These are phyloP conservation scores for Drosophila littoralis DNA, from an alignment of 1,140 invertebrate genomes.

Conservation along the genomic window DNA sequence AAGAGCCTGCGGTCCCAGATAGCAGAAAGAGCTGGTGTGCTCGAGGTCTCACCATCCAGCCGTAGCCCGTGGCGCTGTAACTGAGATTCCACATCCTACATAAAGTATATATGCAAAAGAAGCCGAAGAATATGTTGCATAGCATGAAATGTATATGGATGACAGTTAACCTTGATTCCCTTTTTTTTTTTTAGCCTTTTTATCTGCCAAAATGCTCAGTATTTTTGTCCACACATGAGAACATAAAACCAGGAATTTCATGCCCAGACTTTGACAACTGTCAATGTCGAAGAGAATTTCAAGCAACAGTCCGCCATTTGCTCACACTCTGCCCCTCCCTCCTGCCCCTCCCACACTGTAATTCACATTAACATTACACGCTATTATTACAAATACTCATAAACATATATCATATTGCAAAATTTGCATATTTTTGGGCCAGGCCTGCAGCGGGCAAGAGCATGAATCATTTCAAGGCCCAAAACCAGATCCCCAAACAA, in stretches of 20 bases:
- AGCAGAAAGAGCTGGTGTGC: no score
- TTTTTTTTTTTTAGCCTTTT: background rate
- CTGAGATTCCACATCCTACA: no score
- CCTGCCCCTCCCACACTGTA: no score
- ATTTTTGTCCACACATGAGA: no score
- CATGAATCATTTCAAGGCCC: constrained; percentile 32
- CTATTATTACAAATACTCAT: constrained; percentile 8
- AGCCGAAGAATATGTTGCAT: no score
- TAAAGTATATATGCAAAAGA: no score
- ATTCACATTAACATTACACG: constrained; percentile 28
- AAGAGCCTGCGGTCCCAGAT: no score
- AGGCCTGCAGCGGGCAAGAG: constrained; percentile 2
- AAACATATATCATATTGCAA: constrained; percentile 45
- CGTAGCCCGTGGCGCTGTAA: no score
- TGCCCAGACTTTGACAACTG: background rate
- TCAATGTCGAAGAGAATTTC: background rate
- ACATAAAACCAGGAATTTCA: no score
- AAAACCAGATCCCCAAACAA: background rate
- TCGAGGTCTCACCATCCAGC: no score
- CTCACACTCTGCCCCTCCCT: background rate
- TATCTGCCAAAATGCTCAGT: no score
- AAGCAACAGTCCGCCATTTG: background rate
- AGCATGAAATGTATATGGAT: no score
- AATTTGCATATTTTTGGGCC: constrained; percentile 49
- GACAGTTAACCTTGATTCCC: background rate